Conservation (phyloP, 2,113 vertebrate species). For the Neogale vison region DNA sequence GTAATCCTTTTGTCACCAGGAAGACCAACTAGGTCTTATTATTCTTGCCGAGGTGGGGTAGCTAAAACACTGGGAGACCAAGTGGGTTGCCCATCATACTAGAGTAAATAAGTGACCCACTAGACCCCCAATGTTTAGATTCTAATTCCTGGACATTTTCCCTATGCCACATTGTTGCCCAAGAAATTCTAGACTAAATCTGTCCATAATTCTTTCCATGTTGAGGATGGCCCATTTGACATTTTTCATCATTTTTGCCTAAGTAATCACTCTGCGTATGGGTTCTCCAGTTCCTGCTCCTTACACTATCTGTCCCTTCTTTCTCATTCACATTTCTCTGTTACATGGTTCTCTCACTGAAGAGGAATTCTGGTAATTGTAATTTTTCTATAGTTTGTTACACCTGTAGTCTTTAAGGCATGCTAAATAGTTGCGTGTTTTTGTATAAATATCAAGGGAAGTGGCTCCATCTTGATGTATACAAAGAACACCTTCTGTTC, state of each 20-base stretch:
- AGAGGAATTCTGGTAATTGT: neutral
- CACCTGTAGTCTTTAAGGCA: neutral
- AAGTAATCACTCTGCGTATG: rapidly evolving
- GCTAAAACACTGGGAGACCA: neutral
- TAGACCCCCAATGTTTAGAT: neutral
- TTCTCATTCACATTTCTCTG: neutral
- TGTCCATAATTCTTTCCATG: neutral
- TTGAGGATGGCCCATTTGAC: neutral
- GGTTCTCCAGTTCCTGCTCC: neutral
- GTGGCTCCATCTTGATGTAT: neutral
- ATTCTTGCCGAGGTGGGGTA: neutral
- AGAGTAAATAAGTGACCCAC: neutral
- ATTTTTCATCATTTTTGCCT: neutral
- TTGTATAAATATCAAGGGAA: neutral
- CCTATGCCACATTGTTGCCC: neutral
- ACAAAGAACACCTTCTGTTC: neutral
- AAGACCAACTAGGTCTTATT: neutral
- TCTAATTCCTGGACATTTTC: neutral
- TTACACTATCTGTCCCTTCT: too few species aligned
- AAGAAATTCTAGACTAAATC: neutral
- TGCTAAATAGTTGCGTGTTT: neutral
- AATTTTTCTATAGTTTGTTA: neutral
- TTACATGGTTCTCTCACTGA: neutral
- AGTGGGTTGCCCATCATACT: neutral
- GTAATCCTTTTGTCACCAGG: neutral